Evolutionary conservation across 2,888 invertebrate species (phyloP).

Genomic region (Ennomos erosarius): DNA sequence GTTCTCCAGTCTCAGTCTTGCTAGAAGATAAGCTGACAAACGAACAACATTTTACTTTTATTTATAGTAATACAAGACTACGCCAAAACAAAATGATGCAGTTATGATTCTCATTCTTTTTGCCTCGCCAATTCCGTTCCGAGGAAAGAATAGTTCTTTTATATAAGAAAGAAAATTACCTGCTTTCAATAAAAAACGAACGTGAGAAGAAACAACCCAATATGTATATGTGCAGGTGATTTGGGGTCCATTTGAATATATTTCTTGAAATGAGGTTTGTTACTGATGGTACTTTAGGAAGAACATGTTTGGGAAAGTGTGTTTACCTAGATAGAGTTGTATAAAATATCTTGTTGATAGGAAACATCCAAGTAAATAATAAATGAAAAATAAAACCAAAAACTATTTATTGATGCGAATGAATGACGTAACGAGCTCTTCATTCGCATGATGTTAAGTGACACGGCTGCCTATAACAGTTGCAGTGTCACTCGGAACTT

Average conservation of each 20-base stretch:
- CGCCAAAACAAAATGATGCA: slow-evolving; percentile 3
- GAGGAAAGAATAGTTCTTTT: background rate
- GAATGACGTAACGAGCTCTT: too few species aligned
- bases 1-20: too few species aligned
- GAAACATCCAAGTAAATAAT: too few species aligned
- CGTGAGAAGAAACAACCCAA: background rate
- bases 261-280: slow-evolving; percentile 8
- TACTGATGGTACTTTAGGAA: background rate
- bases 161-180: slow-evolving; percentile 2
- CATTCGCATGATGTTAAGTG: too few species aligned
- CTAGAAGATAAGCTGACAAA: too few species aligned
- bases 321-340: background rate
- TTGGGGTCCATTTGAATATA: slow-evolving; percentile 14
- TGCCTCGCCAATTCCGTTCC: slow-evolving; percentile 1
- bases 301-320: background rate
- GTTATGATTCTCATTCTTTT: slow-evolving; percentile 2
- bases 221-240: slow-evolving; percentile 5
- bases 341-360: too few species aligned
- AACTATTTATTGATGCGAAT: too few species aligned
- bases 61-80: background rate
- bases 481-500: too few species aligned
- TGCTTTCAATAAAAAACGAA: background rate
- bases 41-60: too few species aligned
- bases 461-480: too few species aligned
- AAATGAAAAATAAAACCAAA: too few species aligned